Evolutionary conservation across 2,888 invertebrate species (phyloP), one percentile per base, ranked within the genome.

Genomic region (Macrosoma leucophasiata): DNA sequence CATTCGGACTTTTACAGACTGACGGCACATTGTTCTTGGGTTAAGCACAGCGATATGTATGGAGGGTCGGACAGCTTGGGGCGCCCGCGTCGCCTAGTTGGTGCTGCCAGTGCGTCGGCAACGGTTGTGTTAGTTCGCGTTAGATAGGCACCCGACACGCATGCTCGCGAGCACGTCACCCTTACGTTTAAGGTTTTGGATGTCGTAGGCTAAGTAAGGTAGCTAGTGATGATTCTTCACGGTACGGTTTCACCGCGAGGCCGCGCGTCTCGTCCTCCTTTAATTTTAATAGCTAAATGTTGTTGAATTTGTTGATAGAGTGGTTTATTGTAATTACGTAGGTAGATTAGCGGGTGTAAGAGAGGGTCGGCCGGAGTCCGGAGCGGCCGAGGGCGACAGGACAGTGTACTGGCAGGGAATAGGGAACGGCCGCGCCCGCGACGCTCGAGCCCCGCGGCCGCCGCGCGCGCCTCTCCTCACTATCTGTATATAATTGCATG

Each of bases 301-400:
- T 79, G 81, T 82, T 79, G 72, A 79, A 72, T 79, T 78, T 75
- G 79, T 79, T 78, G 77, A 77, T 79, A 78, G 77, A 75, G 73
- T 76, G 76, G 72, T 78, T 75, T 73, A 74, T 74, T 69, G 71
- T 74, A 71, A 76, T 71, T 62, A 70, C 59, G 29, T 43, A 73
- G 64, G 60, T 72, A 74, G 75, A 55, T 57, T 76, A 73, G 75
- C 64, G 68, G 68, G 68, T 66, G 65, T 65, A 63, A 58, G 65
- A 52, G 63, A 62, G 57, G 68, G 68, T 61, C 65, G 70, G n/a
- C 69, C 59, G 73, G 67, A 68, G 66, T 55, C 55, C 72, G 70
- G 68, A 60, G 73, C 69, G 70, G 68, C 62, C n/a, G n/a, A n/a
- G n/a, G 67, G 65, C 24, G 24, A 13, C 17, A 21, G 69, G 53